Percentiles rank a stretch among this genome's conserved stretches.
Evolutionary conservation across 2,113 vertebrate species (phyloP).

Genomic region (Petroica traversi): DNA sequence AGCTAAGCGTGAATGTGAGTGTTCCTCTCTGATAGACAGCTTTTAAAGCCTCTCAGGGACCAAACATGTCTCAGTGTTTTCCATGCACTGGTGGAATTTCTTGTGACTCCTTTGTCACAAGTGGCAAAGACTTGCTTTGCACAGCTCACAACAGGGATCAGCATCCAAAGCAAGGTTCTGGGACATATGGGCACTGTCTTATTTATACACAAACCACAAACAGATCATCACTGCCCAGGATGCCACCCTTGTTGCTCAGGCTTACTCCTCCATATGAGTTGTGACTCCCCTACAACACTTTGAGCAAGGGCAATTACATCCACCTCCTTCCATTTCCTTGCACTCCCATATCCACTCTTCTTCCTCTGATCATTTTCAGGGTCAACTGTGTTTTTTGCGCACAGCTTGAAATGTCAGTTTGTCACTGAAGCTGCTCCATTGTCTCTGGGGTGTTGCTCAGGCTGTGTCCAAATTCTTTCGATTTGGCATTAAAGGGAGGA

Average conservation of each 20-base stretch:
- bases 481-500: background rate
- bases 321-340: background rate
- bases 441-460: background rate
- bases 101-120: background rate
- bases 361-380: background rate
- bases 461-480: background rate
- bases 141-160: background rate
- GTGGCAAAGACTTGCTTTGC: background rate
- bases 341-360: background rate
- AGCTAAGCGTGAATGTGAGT: background rate
- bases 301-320: background rate
- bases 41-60: background rate
- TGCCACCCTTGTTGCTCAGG: background rate
- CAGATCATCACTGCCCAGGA: background rate
- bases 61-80: background rate
- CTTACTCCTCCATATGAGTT: background rate
- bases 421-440: background rate
- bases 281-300: background rate
- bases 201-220: background rate
- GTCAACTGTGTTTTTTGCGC: background rate
- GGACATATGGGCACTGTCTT: background rate
- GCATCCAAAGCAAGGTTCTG: background rate
- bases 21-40: background rate
- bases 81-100: accelerated
- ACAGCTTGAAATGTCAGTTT: background rate